Conservation (phyloP, 2,888 invertebrate species). For the Scaptomyza tumidula region DNA sequence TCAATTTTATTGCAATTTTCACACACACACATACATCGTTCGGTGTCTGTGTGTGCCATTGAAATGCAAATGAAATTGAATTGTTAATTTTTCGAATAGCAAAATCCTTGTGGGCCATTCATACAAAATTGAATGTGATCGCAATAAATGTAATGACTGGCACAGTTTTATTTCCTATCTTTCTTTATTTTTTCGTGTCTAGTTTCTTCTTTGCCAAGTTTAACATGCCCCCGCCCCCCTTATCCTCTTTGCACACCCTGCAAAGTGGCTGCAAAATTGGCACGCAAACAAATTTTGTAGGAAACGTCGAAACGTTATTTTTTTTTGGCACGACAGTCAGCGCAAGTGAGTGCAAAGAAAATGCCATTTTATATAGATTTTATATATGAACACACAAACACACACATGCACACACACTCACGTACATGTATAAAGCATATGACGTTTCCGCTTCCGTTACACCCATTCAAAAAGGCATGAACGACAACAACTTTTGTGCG, state of each 20-base stretch:
- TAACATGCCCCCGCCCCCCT: not conserved
- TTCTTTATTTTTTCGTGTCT: not conserved
- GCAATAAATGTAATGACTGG: conserved; percentile 80
- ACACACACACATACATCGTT: conserved; percentile 23
- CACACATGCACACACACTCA: not conserved
- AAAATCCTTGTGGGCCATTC: conserved; percentile 79
- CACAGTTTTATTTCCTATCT: conserved; percentile 64
- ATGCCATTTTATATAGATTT: conserved; percentile 51
- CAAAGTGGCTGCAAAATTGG: conserved; percentile 64
- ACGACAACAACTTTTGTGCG: conserved; percentile 59
- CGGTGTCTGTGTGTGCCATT: conserved; percentile 62
- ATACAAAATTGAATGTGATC: conserved; percentile 79
- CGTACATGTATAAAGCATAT: conserved; percentile 53
- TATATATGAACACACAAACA: conserved; percentile 15
- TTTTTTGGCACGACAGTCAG: conserved; percentile 69
- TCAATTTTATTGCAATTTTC: conserved; percentile 25
- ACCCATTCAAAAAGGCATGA: conserved; percentile 43
- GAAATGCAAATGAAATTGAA: conserved; percentile 81
- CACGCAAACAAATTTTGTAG: conserved; percentile 79
- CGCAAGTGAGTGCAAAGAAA: conserved; percentile 58
- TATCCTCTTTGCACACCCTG: not conserved
- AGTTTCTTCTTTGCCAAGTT: not conserved
- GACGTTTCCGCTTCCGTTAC: conserved; percentile 74
- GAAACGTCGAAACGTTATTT: conserved; percentile 77
- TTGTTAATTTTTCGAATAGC: conserved; percentile 78